phyloP scores from a whole-genome alignment of 2,113 vertebrate species.

The Tupaia chinensis region DNA sequence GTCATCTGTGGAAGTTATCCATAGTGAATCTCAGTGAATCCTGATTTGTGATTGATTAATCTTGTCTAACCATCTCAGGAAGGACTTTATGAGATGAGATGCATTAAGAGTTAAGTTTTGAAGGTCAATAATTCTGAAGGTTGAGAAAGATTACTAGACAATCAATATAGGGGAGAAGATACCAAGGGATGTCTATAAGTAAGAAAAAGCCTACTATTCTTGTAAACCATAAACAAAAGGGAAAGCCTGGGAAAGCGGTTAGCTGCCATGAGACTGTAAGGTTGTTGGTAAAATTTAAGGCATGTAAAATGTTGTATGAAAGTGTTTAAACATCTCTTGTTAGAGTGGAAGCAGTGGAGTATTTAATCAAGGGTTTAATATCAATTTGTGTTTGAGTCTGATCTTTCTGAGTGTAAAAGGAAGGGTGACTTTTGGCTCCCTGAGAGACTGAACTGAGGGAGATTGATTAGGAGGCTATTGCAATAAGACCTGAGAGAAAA shows the following conservation, averaged over 20 bases:
- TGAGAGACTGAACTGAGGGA: neutral
- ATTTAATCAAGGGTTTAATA: neutral
- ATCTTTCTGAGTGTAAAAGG: neutral
- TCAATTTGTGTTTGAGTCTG: neutral
- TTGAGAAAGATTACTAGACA: neutral
- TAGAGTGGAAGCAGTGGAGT: neutral
- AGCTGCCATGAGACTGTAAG: neutral
- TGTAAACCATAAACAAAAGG: neutral
- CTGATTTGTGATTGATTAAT: neutral
- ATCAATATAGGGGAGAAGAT: neutral
- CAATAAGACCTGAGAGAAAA: neutral
- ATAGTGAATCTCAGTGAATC: neutral
- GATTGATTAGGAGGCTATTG: neutral
- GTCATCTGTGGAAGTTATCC: neutral
- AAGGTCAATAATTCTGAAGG: constrained; percentile 5
- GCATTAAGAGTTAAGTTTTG: neutral
- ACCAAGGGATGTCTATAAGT: neutral
- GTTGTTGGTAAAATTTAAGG: neutral
- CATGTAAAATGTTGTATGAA: neutral
- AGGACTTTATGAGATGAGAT: neutral
- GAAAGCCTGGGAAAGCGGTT: neutral
- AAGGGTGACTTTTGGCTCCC: neutral
- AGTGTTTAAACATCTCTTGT: neutral
- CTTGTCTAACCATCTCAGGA: neutral
- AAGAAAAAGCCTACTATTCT: neutral